phyloP scores from a whole-genome alignment of 2,113 vertebrate genomes.

The Pongo abelii region DNA sequence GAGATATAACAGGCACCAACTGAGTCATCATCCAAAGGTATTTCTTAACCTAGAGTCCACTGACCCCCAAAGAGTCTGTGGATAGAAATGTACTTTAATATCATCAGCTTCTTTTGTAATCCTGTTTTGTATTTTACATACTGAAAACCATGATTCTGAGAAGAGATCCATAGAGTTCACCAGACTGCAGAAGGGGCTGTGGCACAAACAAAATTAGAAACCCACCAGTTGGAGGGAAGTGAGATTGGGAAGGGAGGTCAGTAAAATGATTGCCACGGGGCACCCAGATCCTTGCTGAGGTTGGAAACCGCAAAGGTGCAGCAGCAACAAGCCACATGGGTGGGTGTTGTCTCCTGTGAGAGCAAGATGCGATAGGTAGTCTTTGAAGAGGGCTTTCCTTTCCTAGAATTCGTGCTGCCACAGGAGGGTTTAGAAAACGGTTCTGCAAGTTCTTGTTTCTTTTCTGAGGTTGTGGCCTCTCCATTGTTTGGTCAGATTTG shows the following conservation, averaged over 20 bases:
- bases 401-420: background rate
- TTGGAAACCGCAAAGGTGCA: background rate
- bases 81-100: background rate
- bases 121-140: background rate
- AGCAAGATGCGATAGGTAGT: too few species aligned
- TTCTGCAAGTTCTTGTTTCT: background rate
- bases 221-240: background rate
- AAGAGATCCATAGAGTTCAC: background rate
- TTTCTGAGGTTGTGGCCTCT: background rate
- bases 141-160: background rate
- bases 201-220: background rate
- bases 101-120: background rate
- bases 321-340: accelerated
- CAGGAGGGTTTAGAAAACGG: background rate
- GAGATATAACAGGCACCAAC: background rate
- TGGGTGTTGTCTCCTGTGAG: background rate
- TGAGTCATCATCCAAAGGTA: background rate
- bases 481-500: background rate
- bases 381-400: background rate
- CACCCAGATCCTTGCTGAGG: background rate
- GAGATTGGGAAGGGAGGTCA: background rate
- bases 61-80: background rate
- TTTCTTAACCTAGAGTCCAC: background rate
- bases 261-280: accelerated
- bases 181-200: background rate